These are phyloP conservation scores for Cygnus atratus DNA, from an alignment of 2,113 vertebrate genomes.

Conservation along the genomic window DNA sequence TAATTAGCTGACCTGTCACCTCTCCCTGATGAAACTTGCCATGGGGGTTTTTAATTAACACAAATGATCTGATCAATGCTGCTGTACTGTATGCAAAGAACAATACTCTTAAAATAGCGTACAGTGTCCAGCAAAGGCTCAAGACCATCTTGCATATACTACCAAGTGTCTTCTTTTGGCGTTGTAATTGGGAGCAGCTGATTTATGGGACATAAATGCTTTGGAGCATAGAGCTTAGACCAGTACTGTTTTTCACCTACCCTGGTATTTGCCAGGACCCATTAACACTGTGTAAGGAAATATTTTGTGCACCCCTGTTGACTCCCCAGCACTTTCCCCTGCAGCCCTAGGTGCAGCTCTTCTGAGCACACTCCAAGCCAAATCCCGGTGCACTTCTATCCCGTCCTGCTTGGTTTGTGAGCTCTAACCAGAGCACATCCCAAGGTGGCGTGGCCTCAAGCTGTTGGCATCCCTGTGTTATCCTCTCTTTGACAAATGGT, in stretches of 20 bases:
- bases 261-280: neutral
- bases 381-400: neutral
- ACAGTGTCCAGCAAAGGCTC: neutral
- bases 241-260: neutral
- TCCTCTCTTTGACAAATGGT: constrained; percentile 30
- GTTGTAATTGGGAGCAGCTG: neutral
- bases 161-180: neutral
- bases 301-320: neutral
- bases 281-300: neutral
- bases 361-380: neutral
- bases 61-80: constrained; percentile 29
- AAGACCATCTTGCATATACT: neutral
- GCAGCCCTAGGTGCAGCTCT: neutral
- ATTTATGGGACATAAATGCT: constrained; percentile 3
- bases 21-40: constrained; percentile 39
- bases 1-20: constrained; percentile 54
- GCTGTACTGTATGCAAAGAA: neutral
- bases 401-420: neutral
- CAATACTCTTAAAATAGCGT: neutral
- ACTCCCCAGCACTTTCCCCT: neutral
- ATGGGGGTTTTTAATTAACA: constrained; percentile 47
- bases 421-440: neutral
- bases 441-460: neutral
- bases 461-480: constrained; percentile 12
- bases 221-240: neutral